These are phyloP conservation scores for Clupea harengus DNA, from an alignment of 2,113 vertebrate genomes.

Conservation along the genomic window DNA sequence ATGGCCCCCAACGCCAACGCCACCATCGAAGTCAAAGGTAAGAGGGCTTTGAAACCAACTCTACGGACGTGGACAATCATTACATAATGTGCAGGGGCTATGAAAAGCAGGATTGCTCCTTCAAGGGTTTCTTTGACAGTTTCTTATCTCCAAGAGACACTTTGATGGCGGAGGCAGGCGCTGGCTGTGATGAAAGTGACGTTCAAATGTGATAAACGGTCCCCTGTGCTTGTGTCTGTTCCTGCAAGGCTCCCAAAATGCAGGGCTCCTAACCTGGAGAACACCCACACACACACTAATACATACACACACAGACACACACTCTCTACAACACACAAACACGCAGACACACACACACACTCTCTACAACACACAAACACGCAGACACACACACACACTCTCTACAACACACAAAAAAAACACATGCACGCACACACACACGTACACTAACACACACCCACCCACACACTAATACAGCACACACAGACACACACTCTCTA, in stretches of 20 bases:
- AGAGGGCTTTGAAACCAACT: conserved; percentile 32
- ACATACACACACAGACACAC: neutral
- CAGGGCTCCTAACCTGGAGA: neutral
- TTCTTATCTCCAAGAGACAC: neutral
- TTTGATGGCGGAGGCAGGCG: neutral
- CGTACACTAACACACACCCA: neutral
- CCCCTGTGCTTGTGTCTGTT: neutral
- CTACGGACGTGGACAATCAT: neutral
- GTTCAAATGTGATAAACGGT: neutral
- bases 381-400: neutral
- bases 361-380: neutral
- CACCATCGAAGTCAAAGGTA: conserved; percentile 98
- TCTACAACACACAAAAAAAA: no score
- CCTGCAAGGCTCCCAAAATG: neutral
- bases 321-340: neutral
- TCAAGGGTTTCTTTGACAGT: neutral
- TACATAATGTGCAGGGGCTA: neutral
- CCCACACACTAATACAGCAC: neutral
- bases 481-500: neutral
- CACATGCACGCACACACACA: neutral
- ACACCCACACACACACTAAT: neutral
- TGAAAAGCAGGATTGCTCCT: neutral
- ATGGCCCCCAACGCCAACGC: conserved; percentile 88
- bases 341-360: neutral
- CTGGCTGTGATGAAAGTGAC: neutral